Conservation (phyloP, 2,888 invertebrate species). For the Cetonia aurata region DNA sequence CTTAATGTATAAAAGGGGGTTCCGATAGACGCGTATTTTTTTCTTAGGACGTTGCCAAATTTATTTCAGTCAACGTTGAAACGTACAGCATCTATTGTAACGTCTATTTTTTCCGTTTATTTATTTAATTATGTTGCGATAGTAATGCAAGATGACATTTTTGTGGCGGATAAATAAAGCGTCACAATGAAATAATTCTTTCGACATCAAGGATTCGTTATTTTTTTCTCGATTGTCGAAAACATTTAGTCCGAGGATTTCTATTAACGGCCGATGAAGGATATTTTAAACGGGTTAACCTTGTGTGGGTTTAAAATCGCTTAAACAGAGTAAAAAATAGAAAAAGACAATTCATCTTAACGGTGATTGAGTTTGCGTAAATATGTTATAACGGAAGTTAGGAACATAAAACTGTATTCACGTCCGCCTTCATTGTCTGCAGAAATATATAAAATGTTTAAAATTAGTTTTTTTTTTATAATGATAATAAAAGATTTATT, state of each 20-base stretch:
- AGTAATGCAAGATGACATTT: conserved; percentile 12
- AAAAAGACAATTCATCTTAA: too few species aligned
- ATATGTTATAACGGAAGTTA: conserved; percentile 1
- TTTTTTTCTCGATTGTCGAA: background rate
- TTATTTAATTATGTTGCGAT: conserved; percentile 12
- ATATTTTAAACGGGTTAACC: too few species aligned
- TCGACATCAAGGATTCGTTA: background rate
- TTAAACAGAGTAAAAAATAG: too few species aligned
- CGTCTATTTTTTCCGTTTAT: background rate
- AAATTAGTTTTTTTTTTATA: background rate
- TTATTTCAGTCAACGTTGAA: conserved; percentile 16
- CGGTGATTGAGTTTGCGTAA: background rate
- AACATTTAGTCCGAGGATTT: conserved; percentile 8
- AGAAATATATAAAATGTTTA: conserved; percentile 3
- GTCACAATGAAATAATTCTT: conserved; percentile 1
- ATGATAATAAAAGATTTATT: background rate
- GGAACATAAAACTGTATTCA: background rate
- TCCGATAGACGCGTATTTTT: conserved; percentile 4
- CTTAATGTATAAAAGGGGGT: background rate
- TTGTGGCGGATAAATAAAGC: conserved; percentile 4
- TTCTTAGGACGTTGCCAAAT: conserved; percentile 21
- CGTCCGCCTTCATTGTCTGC: background rate
- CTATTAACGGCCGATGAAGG: background rate
- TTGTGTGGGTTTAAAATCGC: too few species aligned
- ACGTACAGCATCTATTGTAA: too few species aligned